Conservation (phyloP, 1,140 invertebrate genomes). For the Brachionus manjavacas region DNA sequence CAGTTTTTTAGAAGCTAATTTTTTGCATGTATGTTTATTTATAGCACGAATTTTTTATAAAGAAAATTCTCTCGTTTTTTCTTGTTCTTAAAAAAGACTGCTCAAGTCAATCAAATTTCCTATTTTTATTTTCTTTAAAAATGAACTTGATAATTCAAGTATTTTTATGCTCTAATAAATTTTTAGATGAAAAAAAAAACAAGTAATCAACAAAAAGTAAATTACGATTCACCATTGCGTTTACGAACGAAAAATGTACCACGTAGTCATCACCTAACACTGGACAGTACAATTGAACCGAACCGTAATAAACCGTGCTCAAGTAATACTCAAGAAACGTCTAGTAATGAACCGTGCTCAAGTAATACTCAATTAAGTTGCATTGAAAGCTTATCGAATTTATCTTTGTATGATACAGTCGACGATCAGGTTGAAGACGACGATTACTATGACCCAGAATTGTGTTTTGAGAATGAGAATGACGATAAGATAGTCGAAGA, state of each 20-base stretch:
- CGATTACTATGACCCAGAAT: not conserved
- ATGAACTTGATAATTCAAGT: too few species aligned
- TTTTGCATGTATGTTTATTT: not conserved
- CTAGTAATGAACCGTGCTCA: not conserved
- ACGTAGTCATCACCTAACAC: not conserved
- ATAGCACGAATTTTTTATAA: not conserved
- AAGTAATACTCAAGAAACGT: not conserved
- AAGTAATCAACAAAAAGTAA: not conserved
- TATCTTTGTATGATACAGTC: not conserved
- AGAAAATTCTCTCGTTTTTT: not conserved
- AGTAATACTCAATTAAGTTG: not conserved
- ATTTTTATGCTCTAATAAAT: not conserved
- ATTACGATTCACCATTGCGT: not conserved
- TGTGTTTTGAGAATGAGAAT: not conserved
- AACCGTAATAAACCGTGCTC: not conserved
- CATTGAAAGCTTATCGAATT: not conserved
- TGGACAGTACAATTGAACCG: not conserved
- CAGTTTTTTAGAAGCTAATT: not conserved
- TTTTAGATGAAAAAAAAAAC: not conserved
- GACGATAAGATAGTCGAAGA: not conserved
- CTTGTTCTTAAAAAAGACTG: not conserved
- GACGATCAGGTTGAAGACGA: not conserved
- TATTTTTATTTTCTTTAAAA: too few species aligned
- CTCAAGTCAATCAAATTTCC: not conserved
- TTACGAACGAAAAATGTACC: not conserved